Evolutionary conservation across 2,797 vertebrate species (phyloP).

Genomic region (Ataeniobius toweri): DNA sequence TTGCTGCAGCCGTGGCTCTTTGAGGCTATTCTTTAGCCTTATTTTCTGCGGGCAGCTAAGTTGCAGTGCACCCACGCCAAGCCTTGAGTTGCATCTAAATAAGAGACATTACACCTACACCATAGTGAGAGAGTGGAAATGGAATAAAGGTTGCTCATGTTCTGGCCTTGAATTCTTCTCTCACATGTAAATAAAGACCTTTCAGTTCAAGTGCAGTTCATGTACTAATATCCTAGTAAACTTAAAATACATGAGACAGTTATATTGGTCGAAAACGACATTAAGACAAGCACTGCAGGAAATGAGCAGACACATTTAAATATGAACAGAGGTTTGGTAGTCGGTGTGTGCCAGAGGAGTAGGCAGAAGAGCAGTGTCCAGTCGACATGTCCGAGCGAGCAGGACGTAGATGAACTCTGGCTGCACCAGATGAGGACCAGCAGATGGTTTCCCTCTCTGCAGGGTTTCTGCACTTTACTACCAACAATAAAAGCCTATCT

Average conservation of each 20-base stretch:
- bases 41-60: conserved; percentile 45
- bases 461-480: conserved; percentile 23
- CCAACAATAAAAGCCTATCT: conserved; percentile 19
- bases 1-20: conserved; percentile 28
- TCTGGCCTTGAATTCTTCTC: conserved; percentile 32
- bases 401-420: conserved; percentile 58
- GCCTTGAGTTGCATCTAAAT: conserved; percentile 58
- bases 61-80: conserved; percentile 55
- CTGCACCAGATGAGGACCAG: conserved; percentile 66
- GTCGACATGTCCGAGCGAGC: conserved; percentile 53
- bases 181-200: conserved; percentile 11
- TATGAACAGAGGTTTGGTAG: conserved; percentile 40
- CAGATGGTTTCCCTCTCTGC: conserved; percentile 65
- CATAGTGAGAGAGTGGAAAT: conserved; percentile 30
- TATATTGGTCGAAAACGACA: conserved; percentile 23
- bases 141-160: conserved; percentile 39
- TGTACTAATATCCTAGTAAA: conserved; percentile 15
- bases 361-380: conserved; percentile 32
- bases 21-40: conserved; percentile 32
- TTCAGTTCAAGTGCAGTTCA: not conserved
- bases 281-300: conserved; percentile 30
- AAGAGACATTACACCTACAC: conserved; percentile 56
- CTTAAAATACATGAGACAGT: conserved; percentile 13
- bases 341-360: conserved; percentile 13
- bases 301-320: conserved; percentile 50